These are phyloP conservation scores for Willisornis vidua DNA, from an alignment of 2,113 vertebrate genomes.

Conservation along the genomic window DNA sequence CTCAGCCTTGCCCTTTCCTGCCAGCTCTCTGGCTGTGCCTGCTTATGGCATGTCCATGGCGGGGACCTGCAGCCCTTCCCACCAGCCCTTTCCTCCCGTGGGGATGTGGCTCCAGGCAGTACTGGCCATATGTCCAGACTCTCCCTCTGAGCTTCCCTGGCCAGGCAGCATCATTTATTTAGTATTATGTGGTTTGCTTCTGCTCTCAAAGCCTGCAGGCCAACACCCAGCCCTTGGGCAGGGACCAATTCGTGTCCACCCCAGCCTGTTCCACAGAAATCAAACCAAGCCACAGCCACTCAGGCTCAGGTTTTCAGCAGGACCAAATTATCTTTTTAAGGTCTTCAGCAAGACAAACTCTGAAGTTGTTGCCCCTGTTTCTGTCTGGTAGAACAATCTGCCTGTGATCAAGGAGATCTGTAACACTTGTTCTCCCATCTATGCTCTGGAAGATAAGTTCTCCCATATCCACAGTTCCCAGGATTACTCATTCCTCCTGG, in stretches of 20 bases:
- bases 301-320: background rate
- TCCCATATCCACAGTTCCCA: background rate
- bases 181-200: background rate
- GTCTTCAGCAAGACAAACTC: background rate
- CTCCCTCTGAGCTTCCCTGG: background rate
- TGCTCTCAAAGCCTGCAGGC: background rate
- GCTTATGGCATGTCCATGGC: fast-evolving
- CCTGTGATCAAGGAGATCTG: background rate
- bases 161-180: background rate
- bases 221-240: background rate
- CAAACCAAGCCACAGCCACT: fast-evolving
- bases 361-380: background rate
- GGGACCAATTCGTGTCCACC: background rate
- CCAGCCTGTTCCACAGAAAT: background rate
- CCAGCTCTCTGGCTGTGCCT: background rate
- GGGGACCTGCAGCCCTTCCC: background rate
- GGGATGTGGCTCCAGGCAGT: background rate
- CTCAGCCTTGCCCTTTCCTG: background rate
- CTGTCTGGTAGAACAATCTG: background rate
- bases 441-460: slow-evolving; percentile 4
- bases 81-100: background rate
- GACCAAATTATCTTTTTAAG: background rate
- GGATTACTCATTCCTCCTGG: slow-evolving; percentile 61
- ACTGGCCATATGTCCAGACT: fast-evolving
- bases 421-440: slow-evolving; percentile 13